phyloP scores from a whole-genome alignment of 2,113 vertebrate genomes.

The Centrocercus urophasianus region DNA sequence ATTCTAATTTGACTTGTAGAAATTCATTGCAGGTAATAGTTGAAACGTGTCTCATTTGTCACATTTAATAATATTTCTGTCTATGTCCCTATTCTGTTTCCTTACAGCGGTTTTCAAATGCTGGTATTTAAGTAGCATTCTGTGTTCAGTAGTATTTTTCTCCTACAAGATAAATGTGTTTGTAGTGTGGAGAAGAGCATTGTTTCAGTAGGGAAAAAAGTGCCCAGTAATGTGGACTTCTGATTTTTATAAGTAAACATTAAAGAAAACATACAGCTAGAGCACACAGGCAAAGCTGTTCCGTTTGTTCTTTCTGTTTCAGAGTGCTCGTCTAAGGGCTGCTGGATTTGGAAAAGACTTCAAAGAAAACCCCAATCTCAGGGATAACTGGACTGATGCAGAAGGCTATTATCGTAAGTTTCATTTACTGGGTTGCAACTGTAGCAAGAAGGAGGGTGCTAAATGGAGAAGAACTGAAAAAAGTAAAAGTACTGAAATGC shows the following conservation, averaged over 20 bases:
- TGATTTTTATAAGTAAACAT: not conserved
- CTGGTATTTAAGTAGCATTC: not conserved
- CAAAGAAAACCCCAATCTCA: constrained; percentile 98
- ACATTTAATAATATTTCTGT: not conserved
- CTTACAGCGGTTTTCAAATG: not conserved
- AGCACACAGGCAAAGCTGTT: not conserved
- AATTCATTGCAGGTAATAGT: not conserved
- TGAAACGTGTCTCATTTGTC: not conserved
- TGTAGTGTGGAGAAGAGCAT: not conserved
- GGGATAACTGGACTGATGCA: constrained; percentile 99
- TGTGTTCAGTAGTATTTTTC: not conserved
- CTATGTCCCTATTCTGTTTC: not conserved
- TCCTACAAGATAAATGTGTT: not conserved
- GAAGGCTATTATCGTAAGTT: constrained; percentile 98
- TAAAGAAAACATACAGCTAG: not conserved
- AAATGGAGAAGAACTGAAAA: not conserved
- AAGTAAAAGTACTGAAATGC: not conserved
- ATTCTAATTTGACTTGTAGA: not conserved
- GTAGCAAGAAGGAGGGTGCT: not conserved
- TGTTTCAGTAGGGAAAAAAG: not conserved
- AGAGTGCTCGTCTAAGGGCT: constrained; percentile 96
- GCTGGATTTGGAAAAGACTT: constrained; percentile 98
- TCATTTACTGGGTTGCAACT: not conserved
- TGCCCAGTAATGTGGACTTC: not conserved
- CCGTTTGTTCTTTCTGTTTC: constrained; percentile 46